phyloP scores from a whole-genome alignment of 2,888 invertebrate genomes.

The Glomeris marginata region DNA sequence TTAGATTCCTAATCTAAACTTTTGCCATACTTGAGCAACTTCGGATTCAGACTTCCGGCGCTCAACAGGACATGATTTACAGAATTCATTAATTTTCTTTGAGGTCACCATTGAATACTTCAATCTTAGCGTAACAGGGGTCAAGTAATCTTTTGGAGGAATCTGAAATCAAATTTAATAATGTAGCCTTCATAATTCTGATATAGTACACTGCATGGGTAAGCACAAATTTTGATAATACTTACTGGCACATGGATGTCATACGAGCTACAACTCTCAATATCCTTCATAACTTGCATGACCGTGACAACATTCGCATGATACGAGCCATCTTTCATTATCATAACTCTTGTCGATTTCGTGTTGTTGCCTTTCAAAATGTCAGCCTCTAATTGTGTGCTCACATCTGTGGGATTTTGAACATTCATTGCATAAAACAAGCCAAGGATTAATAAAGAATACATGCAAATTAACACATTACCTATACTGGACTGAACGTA shows the following conservation, averaged over 20 bases:
- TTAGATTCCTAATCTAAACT: no score
- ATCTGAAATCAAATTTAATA: background rate
- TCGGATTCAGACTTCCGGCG: no score
- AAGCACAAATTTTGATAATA: background rate
- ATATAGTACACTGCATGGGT: no score
- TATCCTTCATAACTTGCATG: no score
- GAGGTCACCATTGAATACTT: background rate
- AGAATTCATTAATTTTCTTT: slow-evolving; percentile 14
- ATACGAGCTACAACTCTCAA: no score
- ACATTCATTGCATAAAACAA: no score
- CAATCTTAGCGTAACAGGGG: background rate
- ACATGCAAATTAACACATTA: slow-evolving; percentile 7
- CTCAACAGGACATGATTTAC: slow-evolving; percentile 18
- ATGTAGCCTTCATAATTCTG: no score
- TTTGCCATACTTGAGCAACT: no score
- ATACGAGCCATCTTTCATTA: background rate
- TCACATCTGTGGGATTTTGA: background rate
- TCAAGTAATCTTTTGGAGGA: background rate
- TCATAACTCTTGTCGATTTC: background rate
- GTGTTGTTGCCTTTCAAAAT: slow-evolving; percentile 1
- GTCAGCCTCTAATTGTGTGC: background rate
- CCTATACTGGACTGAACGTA: slow-evolving; percentile 17
- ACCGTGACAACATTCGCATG: no score
- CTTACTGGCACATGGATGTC: background rate
- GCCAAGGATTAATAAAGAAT: background rate